Conservation (phyloP, 1,140 invertebrate genomes). For the Orius insidiosus region DNA sequence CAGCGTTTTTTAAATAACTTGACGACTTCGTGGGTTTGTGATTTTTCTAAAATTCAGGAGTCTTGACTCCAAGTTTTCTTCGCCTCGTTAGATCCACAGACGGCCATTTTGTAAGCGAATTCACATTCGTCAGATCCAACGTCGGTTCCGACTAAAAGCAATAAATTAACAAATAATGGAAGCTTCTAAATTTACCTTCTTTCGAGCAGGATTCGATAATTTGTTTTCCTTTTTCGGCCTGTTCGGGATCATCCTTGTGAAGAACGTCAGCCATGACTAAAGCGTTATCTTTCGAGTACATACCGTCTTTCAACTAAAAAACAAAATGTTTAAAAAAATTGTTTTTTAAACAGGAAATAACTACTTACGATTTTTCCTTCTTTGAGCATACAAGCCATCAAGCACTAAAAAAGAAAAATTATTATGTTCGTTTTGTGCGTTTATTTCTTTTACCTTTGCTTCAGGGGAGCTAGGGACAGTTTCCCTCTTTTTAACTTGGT, state of each 20-base stretch:
- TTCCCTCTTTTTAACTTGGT: conserved; percentile 1
- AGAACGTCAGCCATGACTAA: conserved; percentile 10
- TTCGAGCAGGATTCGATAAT: conserved; percentile 6
- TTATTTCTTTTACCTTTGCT: not conserved
- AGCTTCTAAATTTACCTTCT: not conserved
- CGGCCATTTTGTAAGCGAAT: conserved; percentile 7
- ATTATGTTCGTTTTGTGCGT: no score
- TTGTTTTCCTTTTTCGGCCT: conserved; percentile 7
- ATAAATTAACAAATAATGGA: conserved; percentile 1
- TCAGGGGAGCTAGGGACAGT: not conserved
- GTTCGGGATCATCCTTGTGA: conserved; percentile 11
- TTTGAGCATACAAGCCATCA: conserved; percentile 14
- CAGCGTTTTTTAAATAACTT: no score
- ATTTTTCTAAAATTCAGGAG: no score
- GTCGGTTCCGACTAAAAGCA: conserved; percentile 4
- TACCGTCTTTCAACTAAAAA: conserved; percentile 11
- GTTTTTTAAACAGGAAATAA: not conserved
- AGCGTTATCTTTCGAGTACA: conserved; percentile 12
- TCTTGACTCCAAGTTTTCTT: conserved; percentile 7
- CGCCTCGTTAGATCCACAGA: conserved; percentile 4
- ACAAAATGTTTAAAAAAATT: not conserved
- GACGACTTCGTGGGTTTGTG: no score
- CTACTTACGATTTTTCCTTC: conserved; percentile 13
- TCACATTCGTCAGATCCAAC: conserved; percentile 8
- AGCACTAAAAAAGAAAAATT: conserved; percentile 12